phyloP scores from a whole-genome alignment of 1,140 invertebrate species.

The Drosophila rhopaloa region DNA sequence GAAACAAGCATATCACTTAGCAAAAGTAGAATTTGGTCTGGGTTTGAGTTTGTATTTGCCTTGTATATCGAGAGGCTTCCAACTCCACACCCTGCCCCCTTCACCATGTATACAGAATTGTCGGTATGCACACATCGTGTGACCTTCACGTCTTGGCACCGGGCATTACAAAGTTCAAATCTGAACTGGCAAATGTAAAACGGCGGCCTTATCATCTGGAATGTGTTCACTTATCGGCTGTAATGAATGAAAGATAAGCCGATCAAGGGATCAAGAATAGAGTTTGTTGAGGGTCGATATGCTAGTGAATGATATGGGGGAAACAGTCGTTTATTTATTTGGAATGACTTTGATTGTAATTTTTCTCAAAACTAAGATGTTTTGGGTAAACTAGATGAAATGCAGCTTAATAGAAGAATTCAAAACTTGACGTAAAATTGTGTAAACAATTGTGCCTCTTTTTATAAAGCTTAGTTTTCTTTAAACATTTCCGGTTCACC shows the following conservation, averaged over 20 bases:
- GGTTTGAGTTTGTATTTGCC: slow-evolving; percentile 17
- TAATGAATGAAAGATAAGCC: slow-evolving; percentile 37
- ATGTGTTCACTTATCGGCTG: slow-evolving; percentile 30
- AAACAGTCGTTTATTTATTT: too few relatives aligned
- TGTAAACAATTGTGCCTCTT: too few relatives aligned
- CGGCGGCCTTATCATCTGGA: slow-evolving; percentile 23
- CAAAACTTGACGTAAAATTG: too few relatives aligned
- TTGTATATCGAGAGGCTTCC: slow-evolving; percentile 16
- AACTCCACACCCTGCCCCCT: background rate
- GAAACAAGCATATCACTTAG: slow-evolving; percentile 75
- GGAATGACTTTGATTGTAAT: too few relatives aligned
- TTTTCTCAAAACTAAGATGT: too few relatives aligned
- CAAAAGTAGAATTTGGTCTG: slow-evolving; percentile 57
- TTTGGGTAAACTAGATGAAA: too few relatives aligned
- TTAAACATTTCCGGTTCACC: slow-evolving; percentile 1
- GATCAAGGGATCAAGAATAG: slow-evolving; percentile 23
- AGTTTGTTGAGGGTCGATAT: slow-evolving; percentile 16
- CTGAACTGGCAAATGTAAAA: slow-evolving; percentile 21
- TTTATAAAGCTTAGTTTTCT: too few relatives aligned
- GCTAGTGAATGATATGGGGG: background rate
- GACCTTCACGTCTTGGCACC: slow-evolving; percentile 37
- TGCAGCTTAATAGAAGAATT: too few relatives aligned
- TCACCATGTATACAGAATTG: background rate
- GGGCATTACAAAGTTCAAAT: slow-evolving; percentile 50
- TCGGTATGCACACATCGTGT: slow-evolving; percentile 5